A percentile compares a stretch with the other conserved stretches of the same genome.
phyloP scores from a whole-genome alignment of 1,140 invertebrate genomes.

The Penaeus vannamei region DNA sequence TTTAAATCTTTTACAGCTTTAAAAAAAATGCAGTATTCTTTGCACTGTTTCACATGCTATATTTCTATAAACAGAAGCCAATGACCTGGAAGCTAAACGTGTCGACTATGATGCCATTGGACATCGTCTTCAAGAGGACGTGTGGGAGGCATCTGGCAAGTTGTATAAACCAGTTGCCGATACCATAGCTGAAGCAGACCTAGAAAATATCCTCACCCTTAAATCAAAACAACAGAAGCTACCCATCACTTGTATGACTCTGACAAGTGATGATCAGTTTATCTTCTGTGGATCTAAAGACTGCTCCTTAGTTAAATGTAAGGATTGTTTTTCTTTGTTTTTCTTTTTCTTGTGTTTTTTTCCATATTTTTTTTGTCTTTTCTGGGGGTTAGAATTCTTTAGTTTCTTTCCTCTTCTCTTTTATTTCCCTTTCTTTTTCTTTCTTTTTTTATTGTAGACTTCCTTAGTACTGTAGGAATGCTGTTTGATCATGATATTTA shows the following conservation, averaged over 20 bases:
- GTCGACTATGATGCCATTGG: slow-evolving; percentile 76
- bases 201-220: slow-evolving; percentile 74
- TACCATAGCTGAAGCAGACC: slow-evolving; percentile 74
- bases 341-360: background rate
- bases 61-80: slow-evolving; percentile 76
- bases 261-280: slow-evolving; percentile 82
- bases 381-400: too few relatives aligned
- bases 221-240: slow-evolving; percentile 82
- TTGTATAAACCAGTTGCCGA: slow-evolving; percentile 83
- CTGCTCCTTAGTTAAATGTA: slow-evolving; percentile 89
- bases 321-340: slow-evolving; percentile 63
- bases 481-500: too few relatives aligned
- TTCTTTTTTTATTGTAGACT: too few relatives aligned
- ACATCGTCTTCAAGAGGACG: slow-evolving; percentile 78
- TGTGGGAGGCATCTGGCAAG: slow-evolving; percentile 87
- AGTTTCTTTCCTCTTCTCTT: too few relatives aligned
- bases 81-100: slow-evolving; percentile 79
- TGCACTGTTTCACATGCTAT: background rate
- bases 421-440: too few relatives aligned
- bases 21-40: background rate
- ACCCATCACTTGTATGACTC: slow-evolving; percentile 85
- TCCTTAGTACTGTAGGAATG: too few relatives aligned
- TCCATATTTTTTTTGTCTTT: slow-evolving; percentile 19
- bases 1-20: too few relatives aligned
- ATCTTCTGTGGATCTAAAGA: slow-evolving; percentile 92